A percentile compares a stretch with the other conserved stretches of the same genome.
phyloP scores from a whole-genome alignment of 2,888 invertebrate genomes.

The Megamerina dolium region DNA sequence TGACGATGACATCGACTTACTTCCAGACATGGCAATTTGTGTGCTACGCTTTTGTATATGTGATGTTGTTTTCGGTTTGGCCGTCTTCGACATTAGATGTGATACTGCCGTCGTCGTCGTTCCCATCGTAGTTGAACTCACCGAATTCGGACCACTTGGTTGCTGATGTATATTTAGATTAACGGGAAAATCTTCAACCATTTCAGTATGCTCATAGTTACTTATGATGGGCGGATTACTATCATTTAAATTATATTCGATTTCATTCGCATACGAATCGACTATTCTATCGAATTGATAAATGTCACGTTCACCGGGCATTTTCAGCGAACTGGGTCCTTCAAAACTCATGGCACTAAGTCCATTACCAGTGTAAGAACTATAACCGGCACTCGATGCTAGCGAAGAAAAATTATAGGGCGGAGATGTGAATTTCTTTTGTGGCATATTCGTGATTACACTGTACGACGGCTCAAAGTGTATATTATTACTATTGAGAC shows the following conservation, averaged over 20 bases:
- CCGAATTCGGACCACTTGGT: slow-evolving; percentile 21
- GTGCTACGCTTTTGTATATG: slow-evolving; percentile 39
- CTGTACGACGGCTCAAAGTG: slow-evolving; percentile 17
- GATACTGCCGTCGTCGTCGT: slow-evolving; percentile 14
- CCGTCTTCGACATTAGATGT: slow-evolving; percentile 29
- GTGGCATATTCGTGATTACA: slow-evolving; percentile 15
- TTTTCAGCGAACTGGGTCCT: slow-evolving; percentile 42
- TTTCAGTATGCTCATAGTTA: slow-evolving; percentile 46
- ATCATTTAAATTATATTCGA: slow-evolving; percentile 39
- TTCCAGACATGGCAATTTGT: slow-evolving; percentile 26
- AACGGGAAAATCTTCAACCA: slow-evolving; percentile 49
- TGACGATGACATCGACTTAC: slow-evolving; percentile 19
- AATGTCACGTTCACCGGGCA: slow-evolving; percentile 39
- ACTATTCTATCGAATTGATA: slow-evolving; percentile 31
- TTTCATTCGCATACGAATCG: slow-evolving; percentile 31
- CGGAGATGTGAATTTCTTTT: slow-evolving; percentile 17
- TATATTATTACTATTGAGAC: slow-evolving; percentile 9
- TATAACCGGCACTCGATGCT: slow-evolving; percentile 24
- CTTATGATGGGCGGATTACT: slow-evolving; percentile 43
- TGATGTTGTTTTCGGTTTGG: slow-evolving; percentile 35
- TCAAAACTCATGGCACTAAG: slow-evolving; percentile 29
- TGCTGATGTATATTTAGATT: slow-evolving; percentile 37
- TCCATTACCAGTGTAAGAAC: slow-evolving; percentile 24
- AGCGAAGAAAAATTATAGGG: slow-evolving; percentile 26
- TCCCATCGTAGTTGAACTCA: slow-evolving; percentile 26